Base-by-base conservation (phyloP, 2,113 vertebrate genomes). In the Circaetus cinerascens region DNA sequence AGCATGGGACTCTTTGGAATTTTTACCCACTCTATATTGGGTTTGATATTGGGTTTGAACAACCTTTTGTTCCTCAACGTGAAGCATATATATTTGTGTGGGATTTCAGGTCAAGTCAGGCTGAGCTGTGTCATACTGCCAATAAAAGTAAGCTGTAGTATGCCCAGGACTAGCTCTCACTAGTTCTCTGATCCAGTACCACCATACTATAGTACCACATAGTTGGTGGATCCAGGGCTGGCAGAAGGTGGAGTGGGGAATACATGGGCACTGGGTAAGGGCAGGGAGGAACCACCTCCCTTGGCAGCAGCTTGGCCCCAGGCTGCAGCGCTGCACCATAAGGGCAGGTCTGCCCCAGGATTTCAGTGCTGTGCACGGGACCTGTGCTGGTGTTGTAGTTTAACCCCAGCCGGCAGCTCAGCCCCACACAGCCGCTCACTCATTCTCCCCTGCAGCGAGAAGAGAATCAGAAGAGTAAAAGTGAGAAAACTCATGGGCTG, bases 141-240 rank as follows among this genome's bases (percentile, higher is more conserved):
- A 34, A 50, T 21, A 40, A 68, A 76, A 72, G 22, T 34, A 45
- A 76, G 6, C 27, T 80, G 72, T 17, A 56, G 23, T 21, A 60
- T 22, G 13, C 36, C 16, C 46, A 38, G 41, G 32, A 87, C 21
- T 56, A 62, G 13, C 14, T 76, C 32, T 66, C 9, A 20, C 45
- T 69, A 29, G 7, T 29, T 66, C 45, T 89, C 13, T 81, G 59
- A 74, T 64, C 32, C 27, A 55, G 45, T 32, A 88, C 9, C 4
- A 13, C 0, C 38, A 38, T 38, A 38, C 38, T 38, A 38, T 38
- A 55, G 45, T 32, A 88, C 9, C 4, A 13, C 0, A 1, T 8
- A 40, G 27, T 13, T 51, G 20, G 36, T 36, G 13, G 26, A 57
- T 46, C 17, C 3, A 1, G n/a, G 27, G 14, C 30, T 84, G 30